A percentile compares a stretch with the other conserved stretches of the same genome.
phyloP scores from a whole-genome alignment of 1,140 invertebrate species.

The Holotrichia oblita region DNA sequence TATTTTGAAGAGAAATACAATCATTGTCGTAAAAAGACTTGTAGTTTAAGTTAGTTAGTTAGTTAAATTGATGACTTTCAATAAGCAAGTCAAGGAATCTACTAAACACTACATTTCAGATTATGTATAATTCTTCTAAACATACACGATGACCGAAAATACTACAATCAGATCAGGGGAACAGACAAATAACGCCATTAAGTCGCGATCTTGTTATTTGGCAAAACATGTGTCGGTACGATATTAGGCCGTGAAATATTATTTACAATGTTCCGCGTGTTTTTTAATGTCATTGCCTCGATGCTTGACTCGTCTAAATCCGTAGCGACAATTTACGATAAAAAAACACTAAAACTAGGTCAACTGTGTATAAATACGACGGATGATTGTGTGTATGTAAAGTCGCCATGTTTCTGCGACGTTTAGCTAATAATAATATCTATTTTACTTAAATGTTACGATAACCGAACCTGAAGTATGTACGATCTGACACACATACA shows the following conservation, averaged over 20 bases:
- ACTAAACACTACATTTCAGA: no score
- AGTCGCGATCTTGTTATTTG: neutral
- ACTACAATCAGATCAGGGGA: neutral
- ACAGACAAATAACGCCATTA: neutral
- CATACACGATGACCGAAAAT: neutral
- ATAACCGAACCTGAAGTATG: conserved; percentile 9
- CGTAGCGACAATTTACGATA: conserved; percentile 30
- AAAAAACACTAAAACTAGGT: conserved; percentile 37
- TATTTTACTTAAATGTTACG: conserved; percentile 14
- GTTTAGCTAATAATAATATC: conserved; percentile 4
- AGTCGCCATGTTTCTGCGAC: conserved; percentile 10
- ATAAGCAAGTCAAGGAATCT: no score
- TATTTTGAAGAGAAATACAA: no score
- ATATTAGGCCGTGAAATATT: conserved; percentile 22
- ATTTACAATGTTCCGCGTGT: conserved; percentile 34
- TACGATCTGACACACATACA: neutral
- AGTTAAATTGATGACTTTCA: no score
- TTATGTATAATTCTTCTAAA: no score
- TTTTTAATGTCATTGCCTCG: conserved; percentile 42
- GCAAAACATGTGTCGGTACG: neutral
- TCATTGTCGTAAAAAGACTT: no score
- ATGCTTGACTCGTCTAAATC: conserved; percentile 23
- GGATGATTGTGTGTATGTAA: conserved; percentile 4
- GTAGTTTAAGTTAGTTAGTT: no score
- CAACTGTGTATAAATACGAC: conserved; percentile 18